Base-by-base conservation (phyloP, 1,140 invertebrate species). In the Planococcus citri region DNA sequence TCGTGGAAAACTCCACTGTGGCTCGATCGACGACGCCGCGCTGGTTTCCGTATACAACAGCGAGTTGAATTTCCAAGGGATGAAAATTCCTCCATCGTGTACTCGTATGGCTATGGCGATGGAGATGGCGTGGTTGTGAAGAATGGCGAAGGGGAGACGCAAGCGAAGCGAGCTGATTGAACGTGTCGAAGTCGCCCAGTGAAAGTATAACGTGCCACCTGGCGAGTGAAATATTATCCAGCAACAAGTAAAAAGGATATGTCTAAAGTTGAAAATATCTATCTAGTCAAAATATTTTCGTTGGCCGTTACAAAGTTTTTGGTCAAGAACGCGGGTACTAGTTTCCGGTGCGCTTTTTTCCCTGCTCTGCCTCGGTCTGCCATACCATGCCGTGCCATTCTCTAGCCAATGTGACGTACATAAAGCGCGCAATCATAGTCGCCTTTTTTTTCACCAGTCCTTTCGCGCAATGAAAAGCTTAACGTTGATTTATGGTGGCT, bases 231-330 rank as follows among this genome's bases (percentile, higher is more conserved):
- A 51, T 51, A 51, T 51, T 51, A 51, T 20, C 12, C 6, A 20
- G 41, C 41, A 51, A 51, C 41, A 51, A 51, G 41, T 51, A 33
- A 51, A 51, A 51, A 51, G 41, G 41, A 51, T 51, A 51, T 20
- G 41, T 51, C 41, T 51, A 17, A 51, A 20, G 41, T 20, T 51
- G 41, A 51, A 51, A 51, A 51, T 51, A 51, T 20, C 41, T 14
- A 51, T 51, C 41, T 51, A 51, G 41, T 51, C 41, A 20, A 51
- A 51, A 51, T 51, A 51, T 51, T 51, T 51, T 20, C 41, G 41
- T 51, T 20, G 17, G 41, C n/a, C 17, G 41, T 17, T 51, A 51
- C 41, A 51, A 51, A 14, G 41, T 51, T 51, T 51, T 51, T 51
- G 41, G 41, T 51, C 12, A 51, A 51, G n/a, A 51, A 51, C 41